Evolutionary conservation across 2,888 invertebrate species (phyloP).

Genomic region (Xanthia icteritia): DNA sequence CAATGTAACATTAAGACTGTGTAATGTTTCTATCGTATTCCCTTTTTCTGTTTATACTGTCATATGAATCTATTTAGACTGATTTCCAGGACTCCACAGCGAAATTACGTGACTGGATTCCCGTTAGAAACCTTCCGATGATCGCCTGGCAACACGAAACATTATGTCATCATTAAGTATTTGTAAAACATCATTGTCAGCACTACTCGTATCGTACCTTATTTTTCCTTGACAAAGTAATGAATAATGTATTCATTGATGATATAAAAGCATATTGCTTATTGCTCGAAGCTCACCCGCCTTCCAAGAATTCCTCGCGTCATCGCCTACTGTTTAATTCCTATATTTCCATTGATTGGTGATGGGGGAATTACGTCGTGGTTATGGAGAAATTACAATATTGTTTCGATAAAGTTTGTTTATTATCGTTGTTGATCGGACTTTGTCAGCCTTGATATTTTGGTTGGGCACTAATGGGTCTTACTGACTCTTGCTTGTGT

Average conservation of each 20-base stretch:
- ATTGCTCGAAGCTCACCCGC: slow-evolving; percentile 65
- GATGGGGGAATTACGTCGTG: slow-evolving; percentile 43
- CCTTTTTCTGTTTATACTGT: not conserved
- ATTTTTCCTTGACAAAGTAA: slow-evolving; percentile 63
- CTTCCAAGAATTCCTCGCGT: slow-evolving; percentile 69
- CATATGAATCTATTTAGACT: slow-evolving; percentile 11
- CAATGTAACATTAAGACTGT: not conserved
- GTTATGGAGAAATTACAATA: slow-evolving; percentile 49
- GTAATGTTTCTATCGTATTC: not conserved
- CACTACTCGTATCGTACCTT: slow-evolving; percentile 52
- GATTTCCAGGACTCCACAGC: slow-evolving; percentile 20
- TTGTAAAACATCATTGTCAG: slow-evolving; percentile 58
- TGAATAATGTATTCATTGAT: slow-evolving; percentile 70
- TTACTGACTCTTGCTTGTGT: slow-evolving; percentile 1
- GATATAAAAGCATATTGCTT: slow-evolving; percentile 69
- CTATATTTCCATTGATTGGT: slow-evolving; percentile 71
- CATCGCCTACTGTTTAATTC: slow-evolving; percentile 68
- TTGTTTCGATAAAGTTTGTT: slow-evolving; percentile 39
- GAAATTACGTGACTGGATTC: slow-evolving; percentile 10
- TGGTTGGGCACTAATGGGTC: slow-evolving; percentile 28
- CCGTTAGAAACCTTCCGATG: slow-evolving; percentile 5
- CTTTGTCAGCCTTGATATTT: slow-evolving; percentile 35
- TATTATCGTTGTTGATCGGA: slow-evolving; percentile 34
- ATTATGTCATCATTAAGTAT: slow-evolving; percentile 53
- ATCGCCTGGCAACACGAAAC: slow-evolving; percentile 21